Evolutionary conservation across 2,888 invertebrate species (phyloP), one percentile per base, ranked within the genome.

Genomic region (Drosophila helvetica): DNA sequence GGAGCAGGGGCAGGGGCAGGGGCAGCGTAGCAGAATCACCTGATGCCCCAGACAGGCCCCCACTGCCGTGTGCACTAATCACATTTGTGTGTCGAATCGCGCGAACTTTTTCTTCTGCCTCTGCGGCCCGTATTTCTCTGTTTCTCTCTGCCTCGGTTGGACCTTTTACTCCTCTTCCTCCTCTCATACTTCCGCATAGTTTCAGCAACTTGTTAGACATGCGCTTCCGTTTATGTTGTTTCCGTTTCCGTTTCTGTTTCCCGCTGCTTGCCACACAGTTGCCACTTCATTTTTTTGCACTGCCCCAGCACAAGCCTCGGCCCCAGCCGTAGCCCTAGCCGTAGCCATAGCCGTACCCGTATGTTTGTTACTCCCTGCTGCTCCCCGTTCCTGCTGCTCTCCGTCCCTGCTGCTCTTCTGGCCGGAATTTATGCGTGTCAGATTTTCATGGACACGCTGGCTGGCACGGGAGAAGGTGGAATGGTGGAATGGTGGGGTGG

Each of bases 201-300:
- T 78, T 61, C 70, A 74, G 82, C 82, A 87, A 87, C 68, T 87
- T 87, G 83, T 87, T 83, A 87, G 87, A 83, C 87, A 87, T 84
- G 83, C 70, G 87, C 75, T 83, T 83, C 83, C 83, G 83, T 65
- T 77, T 68, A 64, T 77, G 82, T 72, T 79, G 79, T 87, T 82
- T 87, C 83, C 87, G 79, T 64, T 81, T 84, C 78, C 75, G 43
- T 80, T 57, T 74, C 74, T 62, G 61, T 43, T 68, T 60, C 75
- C 72, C 19, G 48, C 69, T 58, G 75, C 42, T 38, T 45, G 48
- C 55, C 54, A 48, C n/a, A 38, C 65, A 63, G 65, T 66, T 66
- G 65, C 68, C 57, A 64, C 66, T 73, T 58, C 60, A 58, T 66
- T 52, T 66, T 57, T 54, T 60, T 51, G 38, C n/a, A 2, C n/a